Evolutionary conservation across 2,888 invertebrate genomes (phyloP), one percentile per base, ranked within the genome.

Genomic region (Polyommatus icarus): DNA sequence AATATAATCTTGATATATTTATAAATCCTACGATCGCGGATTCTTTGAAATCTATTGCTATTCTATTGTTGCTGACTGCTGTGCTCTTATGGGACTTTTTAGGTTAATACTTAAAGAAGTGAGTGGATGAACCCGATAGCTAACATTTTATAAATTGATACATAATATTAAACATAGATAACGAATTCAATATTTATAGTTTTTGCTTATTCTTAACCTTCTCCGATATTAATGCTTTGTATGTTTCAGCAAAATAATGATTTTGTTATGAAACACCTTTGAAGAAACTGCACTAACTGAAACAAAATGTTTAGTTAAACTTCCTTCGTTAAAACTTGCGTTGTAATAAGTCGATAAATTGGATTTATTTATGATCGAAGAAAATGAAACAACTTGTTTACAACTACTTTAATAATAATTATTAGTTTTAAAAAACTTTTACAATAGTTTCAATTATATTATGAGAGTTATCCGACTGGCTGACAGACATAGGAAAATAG

Each of bases 281-380:
- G 67, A 67, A 32, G 67, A 67, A 67, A 67, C 15, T 67, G 67
- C 67, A 67, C 67, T 67, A 67, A 67, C 67, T 67, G 29, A 29
- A 67, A 15, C 67, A 67, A 29, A 20, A 5, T 29, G 67, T 67
- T 67, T 7, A 15, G 61, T 67, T 29, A 29, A 67, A 67, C 29
- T 67, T 67, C 15, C 67, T 67, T 67, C 29, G 67, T 67, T 67
- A 29, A 67, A 67, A 67, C 29, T 67, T 67, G 67, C 5, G 15
- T 29, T 67, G 29, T 29, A 67, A 67, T 29, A 67, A 29, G 6
- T 67, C 18, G 29, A 67, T 29, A 67, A 67, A 29, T 67, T 67
- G 10, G 1, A 67, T 29, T 67, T 29, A 67, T 29, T 61, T 67
- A 0, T 67, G 67, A 3, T 8, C 3, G 10, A 67, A 5, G 24